A percentile compares a stretch with the other conserved stretches of the same genome.
Evolutionary conservation across 2,113 vertebrate species (phyloP).

Genomic region (Brachyistius frenatus): DNA sequence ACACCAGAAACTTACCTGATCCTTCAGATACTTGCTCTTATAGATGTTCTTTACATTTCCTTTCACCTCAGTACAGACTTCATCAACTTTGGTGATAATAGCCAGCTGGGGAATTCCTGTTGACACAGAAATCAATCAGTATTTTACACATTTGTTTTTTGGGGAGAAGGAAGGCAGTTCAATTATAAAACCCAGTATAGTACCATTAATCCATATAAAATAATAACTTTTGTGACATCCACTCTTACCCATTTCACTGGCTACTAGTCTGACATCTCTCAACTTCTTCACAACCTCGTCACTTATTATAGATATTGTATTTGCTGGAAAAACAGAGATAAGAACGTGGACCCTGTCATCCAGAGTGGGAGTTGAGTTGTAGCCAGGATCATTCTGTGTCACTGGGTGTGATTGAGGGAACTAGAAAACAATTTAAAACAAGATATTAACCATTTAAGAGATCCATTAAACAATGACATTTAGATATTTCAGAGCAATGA

Average conservation of each 20-base stretch:
- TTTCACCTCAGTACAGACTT: conserved; percentile 2
- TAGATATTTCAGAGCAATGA: too few relatives aligned
- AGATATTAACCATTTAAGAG: too few relatives aligned
- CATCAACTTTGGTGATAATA: conserved; percentile 54
- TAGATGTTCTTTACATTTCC: background rate
- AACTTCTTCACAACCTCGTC: conserved; percentile 8
- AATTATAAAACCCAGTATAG: too few relatives aligned
- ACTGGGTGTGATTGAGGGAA: background rate
- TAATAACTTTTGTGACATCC: too few relatives aligned
- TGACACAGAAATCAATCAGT: background rate
- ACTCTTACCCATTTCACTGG: conserved; percentile 36
- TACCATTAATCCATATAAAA: too few relatives aligned
- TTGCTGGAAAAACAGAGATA: conserved; percentile 36
- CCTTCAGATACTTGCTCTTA: conserved; percentile 25
- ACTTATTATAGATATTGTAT: fast-evolving
- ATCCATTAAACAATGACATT: too few relatives aligned
- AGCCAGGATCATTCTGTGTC: background rate
- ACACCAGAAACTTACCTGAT: conserved; percentile 2
- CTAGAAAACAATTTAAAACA: conserved; percentile 14
- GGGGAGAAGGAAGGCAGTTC: too few relatives aligned
- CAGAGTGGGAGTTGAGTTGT: conserved; percentile 3
- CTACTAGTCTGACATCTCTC: conserved; percentile 25
- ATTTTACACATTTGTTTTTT: too few relatives aligned
- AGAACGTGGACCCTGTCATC: conserved; percentile 47
- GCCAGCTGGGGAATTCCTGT: conserved; percentile 49